Evolutionary conservation across 1,140 invertebrate species (phyloP), one percentile per base, ranked within the genome.

Genomic region (Drosophila takahashii): DNA sequence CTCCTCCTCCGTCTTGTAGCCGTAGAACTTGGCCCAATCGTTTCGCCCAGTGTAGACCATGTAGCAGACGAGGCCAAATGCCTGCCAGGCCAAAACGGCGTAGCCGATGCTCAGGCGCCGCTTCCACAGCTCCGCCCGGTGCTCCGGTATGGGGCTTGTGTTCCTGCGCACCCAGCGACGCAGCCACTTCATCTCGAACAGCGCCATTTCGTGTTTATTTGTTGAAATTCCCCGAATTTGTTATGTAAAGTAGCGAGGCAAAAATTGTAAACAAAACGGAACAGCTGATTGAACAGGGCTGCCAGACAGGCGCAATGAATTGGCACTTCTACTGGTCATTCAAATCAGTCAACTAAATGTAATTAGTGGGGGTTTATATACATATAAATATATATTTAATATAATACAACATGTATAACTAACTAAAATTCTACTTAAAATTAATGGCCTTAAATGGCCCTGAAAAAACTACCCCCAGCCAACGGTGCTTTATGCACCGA

Each of bases 21-120:
- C 95, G 90, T 94, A 93, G 74, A 94, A 94, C 70, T 93, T 92
- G 5, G 94, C 94, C 95, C 94, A 95, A 87, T 95, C 94, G 3
- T 90, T 92, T 79, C 94, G 94, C 0, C 95, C 95, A 37, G 92
- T 93, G 52, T 92, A 94, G 9, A 93, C 83, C 80, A 92, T 93
- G 70, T 95, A 95, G 29, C 93, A 57, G 6, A 95, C 93, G 22
- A 94, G 78, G 10, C 94, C 95, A 77, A 95, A 94, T 0, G 94
- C 94, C 92, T 95, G 94, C 94, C 95, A 95, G 11, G 94, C 93
- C 11, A 95, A 29, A 45, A 95, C 72, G 10, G 93, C 93, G 86
- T 95, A 96, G 0, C 90, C 87, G 47, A 95, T 71, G 62, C 95
- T 94, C 1, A 96, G 79, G 22, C 94, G 92, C 1, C 93, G 83